Evolutionary conservation across 2,113 vertebrate species (phyloP).

Genomic region (Rhombomys opimus): DNA sequence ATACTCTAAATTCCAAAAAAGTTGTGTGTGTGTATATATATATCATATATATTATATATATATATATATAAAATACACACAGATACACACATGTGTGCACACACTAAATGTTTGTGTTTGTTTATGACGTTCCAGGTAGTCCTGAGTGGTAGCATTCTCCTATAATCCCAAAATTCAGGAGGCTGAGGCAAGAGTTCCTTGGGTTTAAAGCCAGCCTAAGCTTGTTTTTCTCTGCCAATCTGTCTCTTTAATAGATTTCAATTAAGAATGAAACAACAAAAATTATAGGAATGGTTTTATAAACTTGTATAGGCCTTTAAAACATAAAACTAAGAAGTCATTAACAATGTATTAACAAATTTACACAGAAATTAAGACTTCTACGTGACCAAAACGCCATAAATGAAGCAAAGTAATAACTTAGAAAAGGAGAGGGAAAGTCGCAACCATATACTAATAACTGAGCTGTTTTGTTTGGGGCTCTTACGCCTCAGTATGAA

Average conservation of each 20-base stretch:
- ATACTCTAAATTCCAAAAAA: not conserved
- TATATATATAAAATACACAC: not conserved
- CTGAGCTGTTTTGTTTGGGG: not conserved
- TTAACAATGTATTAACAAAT: not conserved
- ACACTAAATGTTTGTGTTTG: not conserved
- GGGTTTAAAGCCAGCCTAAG: not conserved
- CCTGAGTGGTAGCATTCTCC: not conserved
- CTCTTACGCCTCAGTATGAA: not conserved
- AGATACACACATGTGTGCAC: not conserved
- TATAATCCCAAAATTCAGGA: not conserved
- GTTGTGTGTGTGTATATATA: not conserved
- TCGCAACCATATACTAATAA: not conserved
- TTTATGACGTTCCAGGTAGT: not conserved
- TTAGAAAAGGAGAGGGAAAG: not conserved
- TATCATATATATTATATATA: not conserved
- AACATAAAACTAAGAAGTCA: slow-evolving; percentile 15
- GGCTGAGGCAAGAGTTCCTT: not conserved
- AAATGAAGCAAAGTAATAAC: not conserved
- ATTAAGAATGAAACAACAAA: not conserved
- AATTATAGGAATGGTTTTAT: not conserved
- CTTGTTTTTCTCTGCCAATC: not conserved
- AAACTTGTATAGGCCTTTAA: slow-evolving; percentile 25
- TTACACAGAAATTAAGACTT: slow-evolving; percentile 18
- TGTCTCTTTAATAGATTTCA: not conserved
- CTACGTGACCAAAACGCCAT: not conserved